These are phyloP conservation scores for Grantiella picta DNA, from an alignment of 2,113 vertebrate species.

Conservation along the genomic window DNA sequence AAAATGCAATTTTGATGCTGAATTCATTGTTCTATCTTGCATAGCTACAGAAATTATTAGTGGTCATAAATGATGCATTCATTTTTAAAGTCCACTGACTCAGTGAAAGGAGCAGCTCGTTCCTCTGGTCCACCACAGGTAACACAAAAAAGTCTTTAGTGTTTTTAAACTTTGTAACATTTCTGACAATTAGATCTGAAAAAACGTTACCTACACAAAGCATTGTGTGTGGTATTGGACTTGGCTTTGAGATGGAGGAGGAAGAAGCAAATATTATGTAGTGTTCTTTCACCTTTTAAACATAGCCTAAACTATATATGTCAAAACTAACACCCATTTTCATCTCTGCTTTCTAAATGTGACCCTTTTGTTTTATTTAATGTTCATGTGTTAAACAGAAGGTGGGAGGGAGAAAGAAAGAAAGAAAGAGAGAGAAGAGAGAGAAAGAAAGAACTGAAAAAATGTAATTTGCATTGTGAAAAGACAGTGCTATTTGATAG, in stretches of 20 bases:
- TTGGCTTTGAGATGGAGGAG: not conserved
- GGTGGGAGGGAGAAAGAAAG: not conserved
- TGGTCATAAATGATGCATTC: not conserved
- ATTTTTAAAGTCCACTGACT: not conserved
- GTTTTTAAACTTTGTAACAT: not conserved
- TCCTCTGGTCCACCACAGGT: not conserved
- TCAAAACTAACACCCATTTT: not conserved
- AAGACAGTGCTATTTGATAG: not conserved
- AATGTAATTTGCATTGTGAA: not conserved
- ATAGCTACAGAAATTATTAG: not conserved
- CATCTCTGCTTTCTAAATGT: not conserved
- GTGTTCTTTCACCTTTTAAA: not conserved
- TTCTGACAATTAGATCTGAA: not conserved
- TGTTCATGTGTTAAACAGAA: not conserved
- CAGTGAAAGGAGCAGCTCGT: not conserved
- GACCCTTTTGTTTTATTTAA: not conserved
- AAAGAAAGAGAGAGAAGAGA: not conserved
- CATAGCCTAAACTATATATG: not conserved
- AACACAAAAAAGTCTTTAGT: not conserved
- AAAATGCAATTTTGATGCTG: not conserved
- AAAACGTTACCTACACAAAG: not conserved
- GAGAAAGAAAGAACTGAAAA: not conserved
- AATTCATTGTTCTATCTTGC: not conserved
- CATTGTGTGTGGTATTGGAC: not conserved
- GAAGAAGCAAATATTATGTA: not conserved